phyloP scores from a whole-genome alignment of 2,797 vertebrate genomes.

The Lateolabrax maculatus region DNA sequence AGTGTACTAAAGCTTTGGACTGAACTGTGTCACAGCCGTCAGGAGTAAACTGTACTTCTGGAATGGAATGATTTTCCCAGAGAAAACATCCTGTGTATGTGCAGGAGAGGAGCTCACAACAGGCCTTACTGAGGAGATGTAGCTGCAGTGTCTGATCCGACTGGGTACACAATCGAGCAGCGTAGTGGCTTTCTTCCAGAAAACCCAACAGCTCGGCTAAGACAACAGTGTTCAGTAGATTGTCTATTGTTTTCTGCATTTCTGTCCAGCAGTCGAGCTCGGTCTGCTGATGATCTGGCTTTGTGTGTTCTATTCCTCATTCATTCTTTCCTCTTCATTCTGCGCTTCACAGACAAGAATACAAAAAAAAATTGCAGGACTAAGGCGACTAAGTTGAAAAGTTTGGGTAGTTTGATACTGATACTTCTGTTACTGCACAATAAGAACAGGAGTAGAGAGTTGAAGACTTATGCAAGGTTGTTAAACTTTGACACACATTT shows the following conservation, averaged over 20 bases:
- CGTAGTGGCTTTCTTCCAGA: constrained; percentile 5
- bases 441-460: background rate
- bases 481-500: background rate
- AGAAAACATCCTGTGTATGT: constrained; percentile 11
- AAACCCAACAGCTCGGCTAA: background rate
- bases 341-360: background rate
- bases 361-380: too few species aligned
- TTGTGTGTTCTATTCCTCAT: too few species aligned
- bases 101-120: background rate
- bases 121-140: background rate
- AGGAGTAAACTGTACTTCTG: background rate
- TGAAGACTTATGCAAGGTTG: too few species aligned
- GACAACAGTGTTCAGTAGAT: background rate
- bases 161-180: background rate
- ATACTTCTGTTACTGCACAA: background rate
- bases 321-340: background rate
- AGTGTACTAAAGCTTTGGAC: background rate
- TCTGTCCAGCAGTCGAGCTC: background rate
- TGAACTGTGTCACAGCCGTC: background rate
- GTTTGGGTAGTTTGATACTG: background rate
- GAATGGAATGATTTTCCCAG: background rate
- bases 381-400: background rate
- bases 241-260: background rate
- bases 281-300: background rate
- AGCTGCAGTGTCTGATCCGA: background rate